These are phyloP conservation scores for Oedothorax gibbosus DNA, from an alignment of 1,140 invertebrate species.

Conservation along the genomic window DNA sequence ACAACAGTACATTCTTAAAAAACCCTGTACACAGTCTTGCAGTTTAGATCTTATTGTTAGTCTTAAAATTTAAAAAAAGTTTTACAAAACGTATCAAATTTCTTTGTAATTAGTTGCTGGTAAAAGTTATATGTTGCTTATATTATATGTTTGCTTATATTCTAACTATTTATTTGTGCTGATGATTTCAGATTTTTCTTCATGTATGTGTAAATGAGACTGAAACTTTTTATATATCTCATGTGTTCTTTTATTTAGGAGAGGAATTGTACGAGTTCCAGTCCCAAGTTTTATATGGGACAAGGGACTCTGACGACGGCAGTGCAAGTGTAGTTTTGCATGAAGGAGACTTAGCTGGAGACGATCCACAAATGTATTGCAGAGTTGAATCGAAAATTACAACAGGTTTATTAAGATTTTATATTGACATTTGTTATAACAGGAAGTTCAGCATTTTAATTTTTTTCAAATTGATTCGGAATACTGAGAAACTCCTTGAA, in stretches of 20 bases:
- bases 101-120: not conserved
- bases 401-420: slow-evolving; percentile 18
- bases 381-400: slow-evolving; percentile 46
- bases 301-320: slow-evolving; percentile 65
- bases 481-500: no score
- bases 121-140: no score
- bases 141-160: no score
- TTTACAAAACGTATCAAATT: no score
- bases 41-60: no score
- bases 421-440: not conserved
- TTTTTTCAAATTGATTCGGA: no score
- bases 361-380: slow-evolving; percentile 53
- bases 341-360: slow-evolving; percentile 51
- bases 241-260: slow-evolving; percentile 74
- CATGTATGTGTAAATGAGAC: not conserved
- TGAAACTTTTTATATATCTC: not conserved
- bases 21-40: no score
- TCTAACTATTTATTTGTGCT: no score
- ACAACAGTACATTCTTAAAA: no score
- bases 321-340: slow-evolving; percentile 63
- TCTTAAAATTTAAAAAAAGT: no score
- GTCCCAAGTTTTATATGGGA: slow-evolving; percentile 78
- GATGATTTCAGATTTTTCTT: no score
- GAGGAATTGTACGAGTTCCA: slow-evolving; percentile 96
- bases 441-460: not conserved